These are phyloP conservation scores for Venusia cambrica DNA, from an alignment of 2,888 invertebrate species.

Conservation along the genomic window DNA sequence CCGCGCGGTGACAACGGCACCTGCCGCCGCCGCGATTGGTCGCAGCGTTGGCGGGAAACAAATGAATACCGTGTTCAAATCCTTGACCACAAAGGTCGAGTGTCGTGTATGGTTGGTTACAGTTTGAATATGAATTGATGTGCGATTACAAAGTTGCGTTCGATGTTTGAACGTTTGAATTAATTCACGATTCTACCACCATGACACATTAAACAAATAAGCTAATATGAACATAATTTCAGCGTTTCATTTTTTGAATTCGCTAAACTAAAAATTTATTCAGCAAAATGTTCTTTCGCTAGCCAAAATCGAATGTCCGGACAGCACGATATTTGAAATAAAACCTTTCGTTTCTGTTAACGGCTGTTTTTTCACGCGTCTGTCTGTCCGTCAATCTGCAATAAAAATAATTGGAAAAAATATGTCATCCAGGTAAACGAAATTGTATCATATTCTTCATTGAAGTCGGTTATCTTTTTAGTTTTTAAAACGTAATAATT, in stretches of 20 bases:
- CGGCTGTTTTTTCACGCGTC: no score
- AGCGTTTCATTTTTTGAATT: constrained; percentile 2
- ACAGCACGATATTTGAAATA: no score
- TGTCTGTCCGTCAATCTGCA: no score
- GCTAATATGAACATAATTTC: constrained; percentile 2
- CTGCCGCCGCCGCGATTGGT: constrained; percentile 49
- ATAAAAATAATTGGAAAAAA: no score
- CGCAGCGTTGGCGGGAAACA: constrained; percentile 47
- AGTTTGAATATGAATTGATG: constrained; percentile 54
- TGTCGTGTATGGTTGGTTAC: constrained; percentile 37
- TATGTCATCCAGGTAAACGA: no score
- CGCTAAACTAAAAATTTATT: no score
- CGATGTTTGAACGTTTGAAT: constrained; percentile 17
- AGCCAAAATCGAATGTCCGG: no score
- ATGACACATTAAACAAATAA: constrained; percentile 6
- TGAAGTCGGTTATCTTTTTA: no score
- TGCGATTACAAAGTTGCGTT: constrained; percentile 31
- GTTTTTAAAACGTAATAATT: constrained; percentile 1
- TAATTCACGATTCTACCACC: constrained; percentile 19
- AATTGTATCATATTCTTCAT: no score
- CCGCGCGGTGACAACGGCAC: constrained; percentile 67
- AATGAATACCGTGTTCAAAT: constrained; percentile 52
- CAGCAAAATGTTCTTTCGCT: no score
- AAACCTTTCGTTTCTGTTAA: no score
- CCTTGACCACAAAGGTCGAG: constrained; percentile 55